A percentile compares a stretch with the other conserved stretches of the same genome.
Conservation (phyloP, 2,113 vertebrate genomes). For the Vidua macroura region DNA sequence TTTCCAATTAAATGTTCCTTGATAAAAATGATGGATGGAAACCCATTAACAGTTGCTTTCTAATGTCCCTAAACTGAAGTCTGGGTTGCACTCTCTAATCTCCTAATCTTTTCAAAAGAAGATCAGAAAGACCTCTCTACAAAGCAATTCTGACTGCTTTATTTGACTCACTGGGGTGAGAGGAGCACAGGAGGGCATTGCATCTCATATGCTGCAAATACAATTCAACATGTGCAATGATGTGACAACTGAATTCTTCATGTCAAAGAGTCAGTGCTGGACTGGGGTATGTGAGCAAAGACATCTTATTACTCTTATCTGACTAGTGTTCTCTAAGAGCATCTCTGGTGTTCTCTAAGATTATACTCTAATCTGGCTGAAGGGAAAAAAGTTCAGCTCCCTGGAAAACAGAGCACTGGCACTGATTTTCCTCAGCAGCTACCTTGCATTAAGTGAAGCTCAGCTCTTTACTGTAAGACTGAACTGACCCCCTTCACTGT, state of each 20-base stretch:
- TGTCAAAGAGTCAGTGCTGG: not conserved
- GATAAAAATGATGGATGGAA: not conserved
- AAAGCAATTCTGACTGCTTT: conserved; percentile 4
- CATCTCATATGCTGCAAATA: not conserved
- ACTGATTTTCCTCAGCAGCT: not conserved
- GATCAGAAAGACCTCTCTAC: not conserved
- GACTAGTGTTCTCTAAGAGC: not conserved
- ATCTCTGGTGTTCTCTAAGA: not conserved
- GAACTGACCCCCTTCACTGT: not conserved
- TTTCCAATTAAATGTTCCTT: not conserved
- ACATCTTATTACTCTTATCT: not conserved
- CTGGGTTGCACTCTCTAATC: not conserved
- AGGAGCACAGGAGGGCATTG: not conserved
- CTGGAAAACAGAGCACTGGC: not conserved
- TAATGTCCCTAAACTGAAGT: not conserved
- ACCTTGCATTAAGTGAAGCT: not conserved
- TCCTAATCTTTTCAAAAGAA: conserved; percentile 17
- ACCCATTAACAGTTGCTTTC: not conserved
- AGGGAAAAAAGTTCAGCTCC: not conserved
- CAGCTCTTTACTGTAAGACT: not conserved
- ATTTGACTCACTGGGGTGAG: conserved; percentile 2
- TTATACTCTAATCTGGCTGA: not conserved
- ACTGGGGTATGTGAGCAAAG: not conserved
- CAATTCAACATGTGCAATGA: conserved; percentile 24
- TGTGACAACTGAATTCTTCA: conserved; percentile 23